Conservation (phyloP, 2,113 vertebrate genomes). For the Aphyosemion australe region DNA sequence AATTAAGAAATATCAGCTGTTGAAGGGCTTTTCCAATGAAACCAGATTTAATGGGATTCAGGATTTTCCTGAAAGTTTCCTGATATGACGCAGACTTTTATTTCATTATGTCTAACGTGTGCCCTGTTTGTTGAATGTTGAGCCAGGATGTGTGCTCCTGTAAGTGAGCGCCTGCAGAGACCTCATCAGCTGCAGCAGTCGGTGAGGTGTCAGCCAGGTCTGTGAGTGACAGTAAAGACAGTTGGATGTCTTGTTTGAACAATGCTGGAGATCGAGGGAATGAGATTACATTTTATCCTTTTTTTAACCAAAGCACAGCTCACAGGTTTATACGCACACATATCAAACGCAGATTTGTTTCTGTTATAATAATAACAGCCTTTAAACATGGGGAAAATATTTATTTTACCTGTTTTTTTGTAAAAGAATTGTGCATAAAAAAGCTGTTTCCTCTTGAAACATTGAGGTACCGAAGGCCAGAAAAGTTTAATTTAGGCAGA, state of each 20-base stretch:
- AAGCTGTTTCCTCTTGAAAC: conserved; percentile 11
- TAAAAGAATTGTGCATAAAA: conserved; percentile 11
- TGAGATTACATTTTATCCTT: conserved; percentile 25
- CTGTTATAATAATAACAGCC: conserved; percentile 25
- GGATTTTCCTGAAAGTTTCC: not conserved
- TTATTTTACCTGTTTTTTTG: conserved; percentile 3
- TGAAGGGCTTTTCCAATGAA: not conserved
- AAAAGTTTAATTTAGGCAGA: conserved; percentile 17
- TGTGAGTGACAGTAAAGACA: conserved; percentile 22
- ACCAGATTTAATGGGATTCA: not conserved
- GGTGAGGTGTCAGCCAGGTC: conserved; percentile 6
- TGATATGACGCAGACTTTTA: not conserved
- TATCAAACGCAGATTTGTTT: conserved; percentile 3
- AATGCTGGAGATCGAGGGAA: conserved; percentile 6
- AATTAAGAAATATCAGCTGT: not conserved
- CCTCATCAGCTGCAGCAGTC: conserved; percentile 5
- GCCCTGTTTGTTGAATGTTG: not conserved
- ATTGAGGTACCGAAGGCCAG: conserved; percentile 24
- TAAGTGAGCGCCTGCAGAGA: not conserved
- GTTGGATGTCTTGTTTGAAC: conserved; percentile 19
- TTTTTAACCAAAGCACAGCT: not conserved
- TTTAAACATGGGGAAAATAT: conserved; percentile 1
- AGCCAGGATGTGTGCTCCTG: not conserved
- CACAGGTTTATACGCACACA: not conserved
- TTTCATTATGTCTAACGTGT: not conserved